Conservation (phyloP, 2,113 vertebrate species). For the Bagarius yarrelli region DNA sequence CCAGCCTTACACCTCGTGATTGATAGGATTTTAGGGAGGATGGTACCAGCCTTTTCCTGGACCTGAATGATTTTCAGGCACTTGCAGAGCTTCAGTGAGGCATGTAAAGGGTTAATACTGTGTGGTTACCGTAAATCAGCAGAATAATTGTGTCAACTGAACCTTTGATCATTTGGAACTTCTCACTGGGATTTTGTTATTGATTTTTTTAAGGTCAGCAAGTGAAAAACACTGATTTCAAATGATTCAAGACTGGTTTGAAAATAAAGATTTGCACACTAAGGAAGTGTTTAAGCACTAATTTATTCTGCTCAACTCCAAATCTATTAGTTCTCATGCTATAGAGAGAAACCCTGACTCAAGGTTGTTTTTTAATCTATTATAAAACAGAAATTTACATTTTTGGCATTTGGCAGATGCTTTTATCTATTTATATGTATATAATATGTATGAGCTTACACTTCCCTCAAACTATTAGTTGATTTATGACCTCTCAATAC, state of each 20-base stretch:
- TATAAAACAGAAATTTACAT: too few species aligned
- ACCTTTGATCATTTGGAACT: slow-evolving; percentile 39
- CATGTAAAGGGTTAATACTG: not conserved
- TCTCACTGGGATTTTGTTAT: not conserved
- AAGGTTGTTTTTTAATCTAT: too few species aligned
- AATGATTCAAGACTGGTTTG: not conserved
- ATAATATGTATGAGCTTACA: too few species aligned
- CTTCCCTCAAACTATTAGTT: too few species aligned
- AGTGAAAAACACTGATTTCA: not conserved
- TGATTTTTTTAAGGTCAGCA: not conserved
- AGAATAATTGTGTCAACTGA: slow-evolving; percentile 5
- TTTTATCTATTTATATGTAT: too few species aligned
- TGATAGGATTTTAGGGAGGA: not conserved
- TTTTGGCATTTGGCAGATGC: too few species aligned
- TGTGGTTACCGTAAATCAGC: slow-evolving; percentile 25
- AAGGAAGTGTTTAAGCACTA: not conserved
- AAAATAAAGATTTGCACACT: not conserved
- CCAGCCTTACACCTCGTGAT: not conserved
- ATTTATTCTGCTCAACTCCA: not conserved
- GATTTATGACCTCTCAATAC: too few species aligned
- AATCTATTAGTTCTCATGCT: not conserved
- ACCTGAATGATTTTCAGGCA: not conserved
- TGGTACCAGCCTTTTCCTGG: not conserved
- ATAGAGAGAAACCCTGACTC: too few species aligned
- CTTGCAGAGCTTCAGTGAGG: not conserved